Evolutionary conservation across 2,113 vertebrate genomes (phyloP), one percentile per base, ranked within the genome.

Genomic region (Mormyrus lacerda): DNA sequence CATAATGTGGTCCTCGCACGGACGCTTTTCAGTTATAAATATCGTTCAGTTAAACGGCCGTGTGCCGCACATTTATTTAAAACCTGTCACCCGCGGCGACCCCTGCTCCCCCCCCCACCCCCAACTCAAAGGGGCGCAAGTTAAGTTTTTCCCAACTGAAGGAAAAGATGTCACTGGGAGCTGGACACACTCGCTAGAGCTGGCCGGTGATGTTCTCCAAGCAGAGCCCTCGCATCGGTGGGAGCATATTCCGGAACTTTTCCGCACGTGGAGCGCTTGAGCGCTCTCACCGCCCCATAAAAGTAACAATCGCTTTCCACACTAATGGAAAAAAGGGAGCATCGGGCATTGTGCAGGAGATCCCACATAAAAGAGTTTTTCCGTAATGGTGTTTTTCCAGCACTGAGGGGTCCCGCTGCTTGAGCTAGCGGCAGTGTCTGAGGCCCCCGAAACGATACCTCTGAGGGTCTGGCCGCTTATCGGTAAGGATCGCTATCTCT

Each of bases 11-110:
- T 73, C 92, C 92, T 89, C 89, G 93, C 88, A 73, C 3, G 91
- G 53, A 69, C 45, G 24, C 45, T 24, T 27, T 51, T 89, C 44
- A 50, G 88, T 91, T 94, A 93, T 93, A 94, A 95, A 92, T 92
- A 91, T 91, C 91, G 89, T 92, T 91, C 89, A 90, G 85, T 91
- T 90, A 90, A 88, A 89, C 44, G 91, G 73, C 83, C 76, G 85
- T 90, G 53, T 31, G n/a, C 85, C 87, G 91, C 42, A 44, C 45
- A 86, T 55, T 79, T 84, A 90, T 87, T 55, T 27, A 84, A 84
- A 84, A 84, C 35, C 39, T 39, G 44, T 45, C 82, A n/a, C 42
- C 24, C 44, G 13, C 27, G 10, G 42, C 31, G 85, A 21, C 47
- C 7, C 19, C n/a, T 51, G 3, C 5, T 39, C 2, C 19, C 24